Conservation (phyloP, 2,113 vertebrate species). For the Cyphomyrus discorhynchus region DNA sequence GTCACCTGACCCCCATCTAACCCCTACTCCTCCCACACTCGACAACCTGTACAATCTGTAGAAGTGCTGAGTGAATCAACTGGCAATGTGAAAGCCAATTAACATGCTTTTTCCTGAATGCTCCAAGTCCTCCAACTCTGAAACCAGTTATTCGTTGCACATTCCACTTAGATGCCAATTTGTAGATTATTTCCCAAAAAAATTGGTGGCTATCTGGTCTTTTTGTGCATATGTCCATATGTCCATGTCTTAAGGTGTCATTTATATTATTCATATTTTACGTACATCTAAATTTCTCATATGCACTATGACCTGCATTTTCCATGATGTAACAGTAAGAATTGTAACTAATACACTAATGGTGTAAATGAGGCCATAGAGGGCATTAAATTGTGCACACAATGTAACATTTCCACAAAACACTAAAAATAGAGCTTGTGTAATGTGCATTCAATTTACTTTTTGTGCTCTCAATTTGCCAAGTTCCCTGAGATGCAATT, state of each 20-base stretch:
- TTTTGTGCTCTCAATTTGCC: neutral
- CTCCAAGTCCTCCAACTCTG: neutral
- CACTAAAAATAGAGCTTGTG: neutral
- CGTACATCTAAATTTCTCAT: neutral
- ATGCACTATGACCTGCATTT: neutral
- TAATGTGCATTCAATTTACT: neutral
- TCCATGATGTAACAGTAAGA: neutral
- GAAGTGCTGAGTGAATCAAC: neutral
- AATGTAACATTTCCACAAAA: neutral
- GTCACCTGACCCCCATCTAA: neutral
- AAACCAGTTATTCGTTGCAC: too few relatives aligned
- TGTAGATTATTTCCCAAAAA: too few relatives aligned
- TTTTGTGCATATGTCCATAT: neutral
- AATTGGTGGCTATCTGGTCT: too few relatives aligned
- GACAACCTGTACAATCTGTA: too few relatives aligned
- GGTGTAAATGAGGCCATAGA: neutral
- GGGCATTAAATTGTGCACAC: neutral
- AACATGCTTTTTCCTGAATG: neutral
- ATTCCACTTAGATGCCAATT: too few relatives aligned
- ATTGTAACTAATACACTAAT: neutral
- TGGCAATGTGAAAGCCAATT: neutral
- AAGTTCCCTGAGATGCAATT: neutral
- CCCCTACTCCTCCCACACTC: too few relatives aligned
- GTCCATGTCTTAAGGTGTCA: neutral
- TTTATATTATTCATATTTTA: neutral